phyloP scores from a whole-genome alignment of 2,113 vertebrate genomes.

The Malurus melanocephalus region DNA sequence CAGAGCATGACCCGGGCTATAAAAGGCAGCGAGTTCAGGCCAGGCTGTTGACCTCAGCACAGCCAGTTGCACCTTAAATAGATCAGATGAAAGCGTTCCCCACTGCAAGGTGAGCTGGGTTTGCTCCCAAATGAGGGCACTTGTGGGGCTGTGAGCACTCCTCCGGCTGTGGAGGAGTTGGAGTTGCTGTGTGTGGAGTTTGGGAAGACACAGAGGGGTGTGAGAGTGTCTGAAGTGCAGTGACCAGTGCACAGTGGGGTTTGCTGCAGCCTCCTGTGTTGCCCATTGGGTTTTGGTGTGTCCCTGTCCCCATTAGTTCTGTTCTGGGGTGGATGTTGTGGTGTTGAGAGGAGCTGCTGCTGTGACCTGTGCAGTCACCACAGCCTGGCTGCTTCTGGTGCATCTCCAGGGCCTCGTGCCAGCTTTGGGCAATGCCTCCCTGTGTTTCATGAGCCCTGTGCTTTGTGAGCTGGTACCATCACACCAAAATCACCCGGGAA shows the following conservation, averaged over 20 bases:
- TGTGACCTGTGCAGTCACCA: neutral
- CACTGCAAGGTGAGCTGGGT: neutral
- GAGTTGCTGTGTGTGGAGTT: rapidly evolving
- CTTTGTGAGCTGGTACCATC: rapidly evolving
- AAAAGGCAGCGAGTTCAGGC: conserved; percentile 17
- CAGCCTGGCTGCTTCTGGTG: neutral
- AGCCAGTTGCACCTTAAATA: conserved; percentile 40
- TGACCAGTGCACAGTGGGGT: neutral
- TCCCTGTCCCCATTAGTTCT: rapidly evolving
- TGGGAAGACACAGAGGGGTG: rapidly evolving
- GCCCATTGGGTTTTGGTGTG: rapidly evolving
- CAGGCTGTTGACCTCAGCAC: conserved; percentile 24
- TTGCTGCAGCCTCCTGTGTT: neutral
- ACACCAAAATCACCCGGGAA: rapidly evolving
- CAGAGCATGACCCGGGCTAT: neutral
- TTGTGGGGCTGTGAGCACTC: neutral
- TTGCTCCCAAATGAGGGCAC: neutral
- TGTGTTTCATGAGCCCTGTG: rapidly evolving
- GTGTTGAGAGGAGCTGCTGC: neutral
- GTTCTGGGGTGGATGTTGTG: rapidly evolving
- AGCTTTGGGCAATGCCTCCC: neutral
- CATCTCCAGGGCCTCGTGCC: rapidly evolving
- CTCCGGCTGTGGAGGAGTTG: neutral
- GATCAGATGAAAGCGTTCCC: neutral
- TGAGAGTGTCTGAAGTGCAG: neutral